phyloP scores from a whole-genome alignment of 2,113 vertebrate genomes.

The Vidua chalybeata region DNA sequence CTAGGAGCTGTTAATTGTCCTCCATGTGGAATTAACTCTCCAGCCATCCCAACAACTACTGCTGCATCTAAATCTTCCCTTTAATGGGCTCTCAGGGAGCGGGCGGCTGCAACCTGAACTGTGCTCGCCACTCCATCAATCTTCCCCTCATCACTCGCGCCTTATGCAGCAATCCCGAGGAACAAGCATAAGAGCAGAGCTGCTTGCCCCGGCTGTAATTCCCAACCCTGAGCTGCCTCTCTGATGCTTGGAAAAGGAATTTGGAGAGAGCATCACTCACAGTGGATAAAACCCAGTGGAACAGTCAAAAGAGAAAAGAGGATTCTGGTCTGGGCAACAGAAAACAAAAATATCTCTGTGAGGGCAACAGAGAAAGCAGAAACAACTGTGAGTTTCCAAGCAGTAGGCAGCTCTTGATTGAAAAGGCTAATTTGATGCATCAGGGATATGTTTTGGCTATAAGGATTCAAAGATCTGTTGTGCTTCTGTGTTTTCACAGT shows the following conservation, averaged over 20 bases:
- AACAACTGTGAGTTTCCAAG: neutral
- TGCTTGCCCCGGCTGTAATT: neutral
- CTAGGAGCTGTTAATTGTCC: conserved; percentile 44
- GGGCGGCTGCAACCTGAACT: neutral
- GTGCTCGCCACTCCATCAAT: neutral
- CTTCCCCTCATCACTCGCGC: neutral
- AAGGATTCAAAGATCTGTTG: neutral
- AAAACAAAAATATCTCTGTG: neutral
- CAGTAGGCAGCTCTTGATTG: neutral
- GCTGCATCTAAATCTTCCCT: conserved; percentile 12
- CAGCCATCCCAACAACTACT: neutral
- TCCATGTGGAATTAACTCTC: neutral
- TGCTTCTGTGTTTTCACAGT: neutral
- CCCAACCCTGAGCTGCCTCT: neutral
- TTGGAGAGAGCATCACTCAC: neutral
- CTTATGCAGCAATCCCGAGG: neutral
- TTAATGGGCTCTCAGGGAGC: conserved; percentile 23
- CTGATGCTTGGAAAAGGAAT: neutral
- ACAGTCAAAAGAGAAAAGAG: neutral
- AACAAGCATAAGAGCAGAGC: neutral
- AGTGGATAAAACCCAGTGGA: neutral
- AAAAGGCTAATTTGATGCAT: neutral
- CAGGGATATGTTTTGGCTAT: neutral
- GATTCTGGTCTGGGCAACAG: neutral
- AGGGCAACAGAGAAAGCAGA: neutral